Evolutionary conservation across 2,113 vertebrate genomes (phyloP).

Genomic region (Chionodraco myersi): DNA sequence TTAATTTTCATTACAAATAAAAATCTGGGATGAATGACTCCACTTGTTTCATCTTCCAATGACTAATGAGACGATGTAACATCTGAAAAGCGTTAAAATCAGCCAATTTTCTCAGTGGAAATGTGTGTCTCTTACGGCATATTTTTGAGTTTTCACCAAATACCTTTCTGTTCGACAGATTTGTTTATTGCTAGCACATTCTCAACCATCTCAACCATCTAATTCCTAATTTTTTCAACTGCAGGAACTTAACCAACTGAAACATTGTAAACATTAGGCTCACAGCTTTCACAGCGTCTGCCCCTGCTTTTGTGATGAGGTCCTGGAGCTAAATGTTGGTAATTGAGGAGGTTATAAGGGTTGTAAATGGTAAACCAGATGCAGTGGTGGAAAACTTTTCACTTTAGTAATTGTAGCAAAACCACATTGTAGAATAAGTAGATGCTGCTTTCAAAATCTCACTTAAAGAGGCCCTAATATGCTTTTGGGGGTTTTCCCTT

Average conservation of each 20-base stretch:
- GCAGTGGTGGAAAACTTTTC: too few species aligned
- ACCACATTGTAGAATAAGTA: too few species aligned
- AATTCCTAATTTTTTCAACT: background rate
- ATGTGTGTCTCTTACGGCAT: background rate
- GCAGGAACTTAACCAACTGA: background rate
- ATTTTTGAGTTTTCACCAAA: background rate
- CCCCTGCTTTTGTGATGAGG: background rate
- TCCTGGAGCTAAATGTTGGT: background rate
- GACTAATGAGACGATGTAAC: conserved; percentile 17
- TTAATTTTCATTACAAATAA: background rate
- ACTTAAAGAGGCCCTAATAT: too few species aligned
- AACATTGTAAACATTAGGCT: background rate
- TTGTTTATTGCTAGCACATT: background rate
- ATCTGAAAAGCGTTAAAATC: conserved; percentile 16
- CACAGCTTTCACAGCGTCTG: background rate
- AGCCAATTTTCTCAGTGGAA: background rate
- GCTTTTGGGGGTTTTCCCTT: too few species aligned
- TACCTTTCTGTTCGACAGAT: background rate
- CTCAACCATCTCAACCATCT: background rate
- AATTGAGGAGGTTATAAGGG: background rate
- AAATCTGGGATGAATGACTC: conserved; percentile 31
- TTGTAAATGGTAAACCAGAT: too few species aligned
- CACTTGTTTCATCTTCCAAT: conserved; percentile 14
- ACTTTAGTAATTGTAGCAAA: too few species aligned
- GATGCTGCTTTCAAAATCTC: too few species aligned